A percentile compares a stretch with the other conserved stretches of the same genome.
Evolutionary conservation across 2,888 invertebrate genomes (phyloP).

Genomic region (Ommatoiulus sabulosus): DNA sequence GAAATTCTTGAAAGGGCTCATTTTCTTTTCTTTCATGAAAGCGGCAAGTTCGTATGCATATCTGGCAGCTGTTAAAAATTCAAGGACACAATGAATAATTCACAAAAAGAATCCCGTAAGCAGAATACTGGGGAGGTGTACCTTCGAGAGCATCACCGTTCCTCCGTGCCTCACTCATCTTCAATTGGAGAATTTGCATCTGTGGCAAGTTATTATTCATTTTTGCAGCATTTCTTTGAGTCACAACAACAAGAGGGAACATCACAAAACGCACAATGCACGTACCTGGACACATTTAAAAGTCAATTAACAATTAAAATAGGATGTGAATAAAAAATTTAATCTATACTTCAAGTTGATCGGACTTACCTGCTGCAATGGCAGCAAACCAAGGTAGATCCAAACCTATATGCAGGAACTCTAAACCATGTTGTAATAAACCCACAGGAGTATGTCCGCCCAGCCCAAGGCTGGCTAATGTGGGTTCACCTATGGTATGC

Average conservation of each 20-base stretch:
- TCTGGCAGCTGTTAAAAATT: constrained; percentile 73
- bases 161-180: constrained; percentile 87
- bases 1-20: constrained; percentile 85
- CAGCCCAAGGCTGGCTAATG: constrained; percentile 83
- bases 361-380: constrained; percentile 77
- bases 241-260: constrained; percentile 86
- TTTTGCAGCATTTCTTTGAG: constrained; percentile 83
- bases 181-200: constrained; percentile 82
- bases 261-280: constrained; percentile 78
- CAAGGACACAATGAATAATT: background rate
- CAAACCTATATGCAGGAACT: constrained; percentile 82
- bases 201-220: constrained; percentile 90
- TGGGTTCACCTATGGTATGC: constrained; percentile 74
- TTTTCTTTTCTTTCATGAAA: constrained; percentile 84
- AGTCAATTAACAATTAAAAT: background rate
- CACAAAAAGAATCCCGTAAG: background rate
- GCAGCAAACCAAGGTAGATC: constrained; percentile 95
- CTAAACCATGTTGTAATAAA: constrained; percentile 82
- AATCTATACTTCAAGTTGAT: background rate
- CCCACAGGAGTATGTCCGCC: constrained; percentile 88
- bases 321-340: background rate
- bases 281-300: constrained; percentile 75
- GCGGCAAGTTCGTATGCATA: constrained; percentile 82
- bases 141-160: constrained; percentile 83
- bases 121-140: constrained; percentile 62